These are phyloP conservation scores for Phthorimaea operculella DNA, from an alignment of 1,140 invertebrate genomes.

Conservation along the genomic window DNA sequence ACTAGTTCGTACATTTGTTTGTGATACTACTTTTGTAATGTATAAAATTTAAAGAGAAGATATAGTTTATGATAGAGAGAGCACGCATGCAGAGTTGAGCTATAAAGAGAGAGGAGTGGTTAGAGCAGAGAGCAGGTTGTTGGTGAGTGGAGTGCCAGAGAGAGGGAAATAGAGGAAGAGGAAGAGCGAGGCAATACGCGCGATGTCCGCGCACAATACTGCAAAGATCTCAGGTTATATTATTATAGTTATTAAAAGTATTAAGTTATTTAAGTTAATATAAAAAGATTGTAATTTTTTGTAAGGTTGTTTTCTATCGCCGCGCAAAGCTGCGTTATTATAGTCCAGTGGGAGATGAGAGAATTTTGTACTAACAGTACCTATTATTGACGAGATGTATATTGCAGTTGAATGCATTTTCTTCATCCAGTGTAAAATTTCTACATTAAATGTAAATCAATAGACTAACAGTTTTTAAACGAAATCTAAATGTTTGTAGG, in stretches of 20 bases:
- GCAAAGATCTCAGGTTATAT: conserved; percentile 67
- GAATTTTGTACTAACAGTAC: conserved; percentile 52
- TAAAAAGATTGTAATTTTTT: conserved; percentile 60
- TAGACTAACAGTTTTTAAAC: conserved; percentile 60
- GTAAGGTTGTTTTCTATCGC: conserved; percentile 61
- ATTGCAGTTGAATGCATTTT: conserved; percentile 50
- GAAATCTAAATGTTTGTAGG: conserved; percentile 65
- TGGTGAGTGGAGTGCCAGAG: too few species aligned
- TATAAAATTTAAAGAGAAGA: conserved; percentile 62
- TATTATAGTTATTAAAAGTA: conserved; percentile 66
- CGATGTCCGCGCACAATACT: conserved; percentile 29
- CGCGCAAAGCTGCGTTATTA: conserved; percentile 36
- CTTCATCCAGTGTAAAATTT: conserved; percentile 55
- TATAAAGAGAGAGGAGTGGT: conserved; percentile 26
- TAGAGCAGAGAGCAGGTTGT: too few species aligned
- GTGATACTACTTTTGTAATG: conserved; percentile 68
- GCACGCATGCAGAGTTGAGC: conserved; percentile 45
- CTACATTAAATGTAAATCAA: conserved; percentile 54
- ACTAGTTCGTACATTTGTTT: conserved; percentile 68
- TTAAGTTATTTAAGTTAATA: conserved; percentile 69
- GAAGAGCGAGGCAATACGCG: conserved; percentile 8
- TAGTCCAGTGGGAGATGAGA: conserved; percentile 46
- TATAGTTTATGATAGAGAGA: conserved; percentile 53
- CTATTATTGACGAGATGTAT: conserved; percentile 43
- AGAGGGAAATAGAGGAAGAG: neutral